Percentiles rank a stretch among this genome's conserved stretches.
Evolutionary conservation across 2,113 vertebrate genomes (phyloP).

Genomic region (Prietella phreatophila): DNA sequence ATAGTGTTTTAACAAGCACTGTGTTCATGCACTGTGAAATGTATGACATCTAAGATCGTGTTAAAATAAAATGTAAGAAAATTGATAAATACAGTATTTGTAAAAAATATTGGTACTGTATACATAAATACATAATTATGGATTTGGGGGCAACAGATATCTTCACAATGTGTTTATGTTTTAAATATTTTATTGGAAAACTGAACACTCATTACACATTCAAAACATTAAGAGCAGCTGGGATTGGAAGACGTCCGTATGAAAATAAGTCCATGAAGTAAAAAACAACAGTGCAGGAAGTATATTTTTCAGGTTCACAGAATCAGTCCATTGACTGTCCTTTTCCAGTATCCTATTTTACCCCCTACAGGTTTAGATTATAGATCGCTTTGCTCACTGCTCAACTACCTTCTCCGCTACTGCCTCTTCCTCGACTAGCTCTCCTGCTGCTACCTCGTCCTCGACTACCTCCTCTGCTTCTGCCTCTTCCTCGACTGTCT

Average conservation of each 20-base stretch:
- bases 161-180: constrained; percentile 26
- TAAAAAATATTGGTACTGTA: neutral
- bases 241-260: constrained; percentile 22
- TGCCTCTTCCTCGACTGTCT: neutral
- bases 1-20: neutral
- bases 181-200: constrained; percentile 51
- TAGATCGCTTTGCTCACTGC: neutral
- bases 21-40: neutral
- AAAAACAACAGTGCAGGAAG: constrained; percentile 71
- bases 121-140: neutral
- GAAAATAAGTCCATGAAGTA: constrained; percentile 10
- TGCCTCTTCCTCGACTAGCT: neutral
- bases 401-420: neutral
- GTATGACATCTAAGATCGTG: neutral
- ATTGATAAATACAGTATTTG: neutral
- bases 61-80: neutral
- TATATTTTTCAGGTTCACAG: constrained; percentile 60
- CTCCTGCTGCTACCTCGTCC: neutral
- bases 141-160: constrained; percentile 18
- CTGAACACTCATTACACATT: constrained; percentile 54
- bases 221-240: constrained; percentile 49
- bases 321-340: constrained; percentile 55
- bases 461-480: neutral
- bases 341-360: constrained; percentile 18
- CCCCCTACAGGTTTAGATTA: constrained; percentile 8